phyloP scores from a whole-genome alignment of 2,113 vertebrate species.

The Mystacornis crossleyi region DNA sequence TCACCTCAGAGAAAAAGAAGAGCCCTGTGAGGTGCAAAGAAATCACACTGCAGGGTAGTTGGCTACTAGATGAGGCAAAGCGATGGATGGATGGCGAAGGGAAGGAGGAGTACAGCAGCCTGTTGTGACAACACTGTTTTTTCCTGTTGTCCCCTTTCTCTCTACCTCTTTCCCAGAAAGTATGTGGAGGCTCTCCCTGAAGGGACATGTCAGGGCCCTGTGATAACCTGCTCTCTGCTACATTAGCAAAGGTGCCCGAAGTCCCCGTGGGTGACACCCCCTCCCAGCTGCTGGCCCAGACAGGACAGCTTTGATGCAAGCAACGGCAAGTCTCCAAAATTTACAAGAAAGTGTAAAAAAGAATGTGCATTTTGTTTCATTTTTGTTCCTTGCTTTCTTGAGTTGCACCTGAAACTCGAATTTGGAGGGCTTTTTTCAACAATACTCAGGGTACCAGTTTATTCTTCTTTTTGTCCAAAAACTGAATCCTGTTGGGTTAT shows the following conservation, averaged over 20 bases:
- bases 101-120: background rate
- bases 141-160: background rate
- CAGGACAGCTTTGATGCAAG: background rate
- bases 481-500: background rate
- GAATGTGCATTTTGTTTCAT: background rate
- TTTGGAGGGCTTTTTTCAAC: background rate
- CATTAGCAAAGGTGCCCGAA: background rate
- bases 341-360: background rate
- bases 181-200: background rate
- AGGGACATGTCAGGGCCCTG: background rate
- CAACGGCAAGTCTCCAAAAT: background rate
- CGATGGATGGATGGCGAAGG: background rate
- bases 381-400: background rate
- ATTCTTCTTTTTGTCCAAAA: background rate
- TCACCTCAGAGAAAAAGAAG: background rate
- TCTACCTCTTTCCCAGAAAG: background rate
- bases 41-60: background rate
- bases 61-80: background rate
- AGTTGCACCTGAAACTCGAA: background rate
- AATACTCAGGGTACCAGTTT: background rate
- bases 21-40: background rate
- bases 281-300: background rate
- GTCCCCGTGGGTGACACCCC: accelerated
- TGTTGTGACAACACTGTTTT: accelerated
- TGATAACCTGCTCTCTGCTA: background rate